Evolutionary conservation across 35 echinoderm and acorn worm species (phyloP).

Genomic region (Apostichopus japonicus): DNA sequence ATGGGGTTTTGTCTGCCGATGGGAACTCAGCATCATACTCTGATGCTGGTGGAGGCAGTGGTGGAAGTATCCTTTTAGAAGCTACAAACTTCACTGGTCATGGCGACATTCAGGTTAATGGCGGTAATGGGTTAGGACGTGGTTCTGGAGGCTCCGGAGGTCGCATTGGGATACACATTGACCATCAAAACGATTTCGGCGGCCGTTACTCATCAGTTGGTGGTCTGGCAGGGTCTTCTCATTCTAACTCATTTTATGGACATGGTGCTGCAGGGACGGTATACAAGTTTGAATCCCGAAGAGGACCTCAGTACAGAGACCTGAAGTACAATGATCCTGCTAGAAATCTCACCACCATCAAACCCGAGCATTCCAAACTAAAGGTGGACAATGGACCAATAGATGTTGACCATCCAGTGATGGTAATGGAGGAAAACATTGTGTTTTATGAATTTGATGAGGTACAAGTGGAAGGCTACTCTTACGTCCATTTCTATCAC

Average conservation of each 20-base stretch:
- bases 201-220: conserved; percentile 69
- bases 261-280: conserved; percentile 89
- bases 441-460: conserved; percentile 95
- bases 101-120: conserved; percentile 78
- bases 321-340: conserved; percentile 85
- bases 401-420: conserved; percentile 84
- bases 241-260: conserved; percentile 46
- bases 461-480: conserved; percentile 89
- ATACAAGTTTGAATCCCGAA: conserved; percentile 87
- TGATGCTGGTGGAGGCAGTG: conserved; percentile 87
- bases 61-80: conserved; percentile 81
- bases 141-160: conserved; percentile 86
- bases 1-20: conserved; percentile 77
- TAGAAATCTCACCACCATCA: conserved; percentile 73
- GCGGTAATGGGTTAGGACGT: conserved; percentile 54
- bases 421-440: conserved; percentile 87
- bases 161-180: conserved; percentile 88
- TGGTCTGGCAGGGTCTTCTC: conserved; percentile 41
- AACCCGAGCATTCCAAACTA: conserved; percentile 86
- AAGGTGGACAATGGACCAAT: conserved; percentile 75
- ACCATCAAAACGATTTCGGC: conserved; percentile 88
- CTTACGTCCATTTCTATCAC: conserved; percentile 89
- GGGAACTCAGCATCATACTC: conserved; percentile 5
- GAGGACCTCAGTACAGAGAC: conserved; percentile 92
- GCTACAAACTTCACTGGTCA: conserved; percentile 91